Conservation (phyloP, 2,888 invertebrate species). For the Trachelus iudaicus region DNA sequence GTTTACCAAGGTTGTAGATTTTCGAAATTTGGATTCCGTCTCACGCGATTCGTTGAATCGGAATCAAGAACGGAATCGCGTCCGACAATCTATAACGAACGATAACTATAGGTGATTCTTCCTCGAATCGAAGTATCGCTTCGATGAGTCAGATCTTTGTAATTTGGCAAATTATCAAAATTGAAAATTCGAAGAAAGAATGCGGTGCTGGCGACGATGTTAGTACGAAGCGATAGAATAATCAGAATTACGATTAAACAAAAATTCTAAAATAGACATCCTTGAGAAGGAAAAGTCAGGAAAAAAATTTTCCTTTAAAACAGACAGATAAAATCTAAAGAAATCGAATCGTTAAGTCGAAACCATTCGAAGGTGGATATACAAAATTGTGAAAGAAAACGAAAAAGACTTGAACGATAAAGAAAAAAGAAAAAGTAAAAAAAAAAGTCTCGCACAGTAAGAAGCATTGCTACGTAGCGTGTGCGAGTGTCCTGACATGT, state of each 20-base stretch:
- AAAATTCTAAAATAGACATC: background rate
- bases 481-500: background rate
- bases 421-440: background rate
- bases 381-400: background rate
- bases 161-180: background rate
- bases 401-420: too few relatives aligned
- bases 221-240: background rate
- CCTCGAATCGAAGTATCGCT: background rate
- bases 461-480: background rate
- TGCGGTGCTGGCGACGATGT: background rate
- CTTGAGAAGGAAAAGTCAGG: background rate
- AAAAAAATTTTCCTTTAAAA: background rate
- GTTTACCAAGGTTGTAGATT: background rate
- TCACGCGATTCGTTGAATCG: background rate
- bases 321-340: background rate
- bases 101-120: background rate
- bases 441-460: background rate
- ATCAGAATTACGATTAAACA: background rate
- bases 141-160: background rate
- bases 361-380: background rate
- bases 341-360: background rate
- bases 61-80: background rate
- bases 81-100: background rate
- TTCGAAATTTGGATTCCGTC: background rate
- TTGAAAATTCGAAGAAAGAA: background rate